Conservation (phyloP, 1,140 invertebrate species). For the Copidosoma floridanum region DNA sequence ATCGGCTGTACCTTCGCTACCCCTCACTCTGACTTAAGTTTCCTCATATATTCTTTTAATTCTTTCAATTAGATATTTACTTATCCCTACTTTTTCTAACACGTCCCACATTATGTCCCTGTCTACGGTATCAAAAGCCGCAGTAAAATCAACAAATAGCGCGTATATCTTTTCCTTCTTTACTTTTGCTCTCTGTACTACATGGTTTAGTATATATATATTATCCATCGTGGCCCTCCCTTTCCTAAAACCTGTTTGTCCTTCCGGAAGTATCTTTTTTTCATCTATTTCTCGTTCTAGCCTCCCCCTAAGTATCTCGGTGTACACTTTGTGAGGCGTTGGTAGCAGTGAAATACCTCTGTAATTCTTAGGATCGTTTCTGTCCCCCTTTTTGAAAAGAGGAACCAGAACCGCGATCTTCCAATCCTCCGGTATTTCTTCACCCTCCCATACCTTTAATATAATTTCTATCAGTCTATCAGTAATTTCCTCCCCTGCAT, state of each 20-base stretch:
- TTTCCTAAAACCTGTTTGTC: conserved; percentile 26
- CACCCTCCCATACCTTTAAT: no score
- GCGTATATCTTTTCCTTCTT: background rate
- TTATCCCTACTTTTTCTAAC: no score
- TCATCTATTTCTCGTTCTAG: conserved; percentile 3
- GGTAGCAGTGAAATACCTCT: background rate
- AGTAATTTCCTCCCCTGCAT: background rate
- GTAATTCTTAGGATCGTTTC: no score
- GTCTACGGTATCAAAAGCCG: no score
- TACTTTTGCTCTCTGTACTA: background rate
- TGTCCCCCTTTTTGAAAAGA: no score
- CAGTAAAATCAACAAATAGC: background rate
- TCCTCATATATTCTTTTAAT: background rate
- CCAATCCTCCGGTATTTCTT: conserved; percentile 6
- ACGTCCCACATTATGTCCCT: no score
- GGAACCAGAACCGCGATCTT: no score
- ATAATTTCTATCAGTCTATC: background rate
- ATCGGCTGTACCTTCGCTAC: background rate
- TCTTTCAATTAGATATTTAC: no score
- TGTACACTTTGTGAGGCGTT: background rate
- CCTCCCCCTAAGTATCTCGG: background rate
- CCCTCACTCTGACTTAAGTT: background rate
- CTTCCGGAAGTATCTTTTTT: background rate
- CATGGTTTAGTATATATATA: conserved; percentile 11
- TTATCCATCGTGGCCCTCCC: conserved; percentile 1